Evolutionary conservation across 1,140 invertebrate genomes (phyloP), one percentile per base, ranked within the genome.

Genomic region (Diorhabda elongata): DNA sequence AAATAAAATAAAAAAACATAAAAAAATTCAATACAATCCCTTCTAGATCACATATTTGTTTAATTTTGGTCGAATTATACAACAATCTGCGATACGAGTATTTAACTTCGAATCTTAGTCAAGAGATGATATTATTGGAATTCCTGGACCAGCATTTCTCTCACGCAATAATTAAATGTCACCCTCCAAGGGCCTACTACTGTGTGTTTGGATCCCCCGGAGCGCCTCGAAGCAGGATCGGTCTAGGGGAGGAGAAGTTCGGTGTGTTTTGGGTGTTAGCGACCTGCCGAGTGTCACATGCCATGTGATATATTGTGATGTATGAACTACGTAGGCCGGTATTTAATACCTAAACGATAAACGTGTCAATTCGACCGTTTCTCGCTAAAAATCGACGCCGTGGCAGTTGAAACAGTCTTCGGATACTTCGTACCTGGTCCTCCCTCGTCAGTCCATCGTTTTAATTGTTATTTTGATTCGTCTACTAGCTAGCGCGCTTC

Each of bases 141-240:
- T 77, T 74, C 74, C 71, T 74, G 69, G 69, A 58, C 73, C 59
- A 26, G 63, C 63, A 57, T 52, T 52, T 52, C 47, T 71, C 63
- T 63, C 59, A 65, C 64, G 64, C 64, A 71, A 71, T 77, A 77
- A 77, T 77, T 77, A 77, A 77, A 77, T 74, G 69, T 71, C 75
- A 76, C 76, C 76, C 76, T 73, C 69, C 68, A 69, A 62, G 69
- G 26, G 69, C 73, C 73, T 68, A 73, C 71, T 75, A 73, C 73
- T 73, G 73, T 73, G 73, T 66, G 57, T 45, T 62, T 62, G 44
- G 69, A 60, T 47, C 69, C 69, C 65, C 62, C 60, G 52, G 62
- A 64, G 71, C 61, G 67, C 45, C 11, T 59, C 68, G 70, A n/a
- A 45, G 63, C 63, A 52, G 63, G 44, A 42, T 42, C 44, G 63